phyloP scores from a whole-genome alignment of 2,113 vertebrate genomes.

The Embiotoca jacksoni region DNA sequence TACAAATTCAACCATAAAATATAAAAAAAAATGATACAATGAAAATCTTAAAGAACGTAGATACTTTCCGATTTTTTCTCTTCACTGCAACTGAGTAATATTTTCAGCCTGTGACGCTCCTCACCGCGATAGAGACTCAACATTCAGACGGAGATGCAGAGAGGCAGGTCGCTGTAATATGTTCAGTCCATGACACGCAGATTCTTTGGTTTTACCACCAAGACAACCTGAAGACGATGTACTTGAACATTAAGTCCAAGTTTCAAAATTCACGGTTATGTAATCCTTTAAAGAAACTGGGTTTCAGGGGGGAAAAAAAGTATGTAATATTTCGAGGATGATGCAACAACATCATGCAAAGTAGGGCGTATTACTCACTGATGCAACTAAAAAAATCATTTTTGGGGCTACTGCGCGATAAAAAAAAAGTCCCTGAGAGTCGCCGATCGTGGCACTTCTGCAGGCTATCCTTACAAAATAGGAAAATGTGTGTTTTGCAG shows the following conservation, averaged over 20 bases:
- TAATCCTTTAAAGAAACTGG: constrained; percentile 55
- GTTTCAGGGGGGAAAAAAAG: constrained; percentile 50
- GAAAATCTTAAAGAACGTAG: no score
- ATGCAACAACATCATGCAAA: constrained; percentile 75
- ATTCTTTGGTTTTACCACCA: constrained; percentile 12
- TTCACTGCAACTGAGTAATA: neutral
- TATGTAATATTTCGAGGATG: constrained; percentile 65
- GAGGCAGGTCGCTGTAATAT: neutral
- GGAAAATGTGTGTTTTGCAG: constrained; percentile 63
- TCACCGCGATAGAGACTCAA: neutral
- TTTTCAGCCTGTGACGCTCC: neutral
- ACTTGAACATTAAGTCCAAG: constrained; percentile 47
- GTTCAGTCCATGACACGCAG: neutral
- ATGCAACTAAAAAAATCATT: constrained; percentile 70
- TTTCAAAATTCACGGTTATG: constrained; percentile 59
- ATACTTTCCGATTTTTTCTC: neutral
- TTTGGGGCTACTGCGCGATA: constrained; percentile 57
- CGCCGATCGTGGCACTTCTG: constrained; percentile 63
- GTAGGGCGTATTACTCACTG: constrained; percentile 71
- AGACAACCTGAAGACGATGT: constrained; percentile 32
- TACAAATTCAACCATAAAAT: no score
- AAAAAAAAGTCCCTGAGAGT: constrained; percentile 61
- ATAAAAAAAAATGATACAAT: no score
- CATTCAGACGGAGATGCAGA: neutral
- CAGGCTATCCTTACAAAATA: constrained; percentile 66